Evolutionary conservation across 2,113 vertebrate species (phyloP), one percentile per base, ranked within the genome.

Genomic region (Otocyon megalotis): DNA sequence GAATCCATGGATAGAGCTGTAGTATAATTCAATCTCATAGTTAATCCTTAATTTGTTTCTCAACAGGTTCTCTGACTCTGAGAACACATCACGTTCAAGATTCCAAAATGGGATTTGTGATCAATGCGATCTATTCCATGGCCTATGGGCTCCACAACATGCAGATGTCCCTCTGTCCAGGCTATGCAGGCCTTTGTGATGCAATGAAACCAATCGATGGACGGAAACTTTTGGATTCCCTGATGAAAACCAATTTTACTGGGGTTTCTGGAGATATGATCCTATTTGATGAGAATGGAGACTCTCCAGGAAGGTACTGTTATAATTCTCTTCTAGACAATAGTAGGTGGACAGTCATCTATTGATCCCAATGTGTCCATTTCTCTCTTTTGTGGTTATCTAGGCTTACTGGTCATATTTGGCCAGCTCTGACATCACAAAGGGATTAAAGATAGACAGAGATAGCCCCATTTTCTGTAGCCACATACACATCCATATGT

Each of bases 51-150:
- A 90, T 93, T 88, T 98, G 19, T 97, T 97, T 97, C 72, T 81
- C 0, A 96, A 62, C 98, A 99, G 99, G 99, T 95, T 99, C 99
- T 85, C 98, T 99, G 97, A 99, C 99, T 13, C 98, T 99, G 81
- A 99, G 98, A 92, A 99, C 99, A 0, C 99, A 99, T 95, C 99
- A 99, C 0, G 99, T 99, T 54, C 99, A 99, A 98, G 99, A 99
- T 99, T 99, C 99, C 87, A 99, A 99, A 98, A 99, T 99, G 99
- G 99, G 99, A 14, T 99, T 99, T 92, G 99, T 99, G 82, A 99
- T 99, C 95, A 99, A 99, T 5, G 99, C 99, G 0, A 99, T 99
- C 97, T 99, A 99, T 97, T 99, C 99, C 0, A 99, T 99, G 99
- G 99, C 99, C 0, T 99, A 99, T 0, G 99, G 99, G 28, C 99